Evolutionary conservation across 2,797 vertebrate genomes (phyloP), one percentile per base, ranked within the genome.

Genomic region (Cossypha caffra): DNA sequence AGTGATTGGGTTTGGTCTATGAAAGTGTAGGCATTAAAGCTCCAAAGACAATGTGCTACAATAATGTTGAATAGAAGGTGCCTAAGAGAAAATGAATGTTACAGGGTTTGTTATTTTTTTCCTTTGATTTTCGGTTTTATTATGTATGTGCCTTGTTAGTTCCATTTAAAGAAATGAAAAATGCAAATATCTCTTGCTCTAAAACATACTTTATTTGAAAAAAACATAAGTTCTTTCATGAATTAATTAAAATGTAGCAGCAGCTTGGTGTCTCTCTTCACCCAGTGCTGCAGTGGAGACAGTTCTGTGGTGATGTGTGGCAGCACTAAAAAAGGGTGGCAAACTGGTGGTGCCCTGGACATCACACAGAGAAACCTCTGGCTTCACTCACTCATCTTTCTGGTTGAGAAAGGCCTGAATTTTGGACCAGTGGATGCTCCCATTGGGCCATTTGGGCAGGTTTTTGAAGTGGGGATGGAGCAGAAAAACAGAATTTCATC

Each of bases 41-140:
- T 88, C 68, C 20, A 40, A 73, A 93, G 85, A 72, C 1, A 5
- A 38, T 62, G 59, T 86, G 66, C 45, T 86, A 59, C 79, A 90
- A 50, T 90, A 78, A 73, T 24, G n/a, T 45, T 90, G 62, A 93
- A 93, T 81, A 9, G 40, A 66, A 88, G 43, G 47, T 62, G 63
- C 58, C 76, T 66, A 57, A 52, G 50, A 91, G 58, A 91, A 94
- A 93, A 96, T 76, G 1, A 88, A 78, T 29, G 42, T 75, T 92
- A 40, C 23, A 55, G n/a, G 23, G 3, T 3, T 62, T 50, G 4
- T 43, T 40, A 31, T 40, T n/a, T 67, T 69, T 66, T 50, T 3
- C 23, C 38, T 90, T 94, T 94, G 81, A 94, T 80, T 97, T 74
- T 48, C 43, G 11, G 11, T 76, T 93, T 88, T 85, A 66, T 82